A percentile compares a stretch with the other conserved stretches of the same genome.
These are phyloP conservation scores for Hirtodrosophila confusa DNA, from an alignment of 2,888 invertebrate species.

Conservation along the genomic window DNA sequence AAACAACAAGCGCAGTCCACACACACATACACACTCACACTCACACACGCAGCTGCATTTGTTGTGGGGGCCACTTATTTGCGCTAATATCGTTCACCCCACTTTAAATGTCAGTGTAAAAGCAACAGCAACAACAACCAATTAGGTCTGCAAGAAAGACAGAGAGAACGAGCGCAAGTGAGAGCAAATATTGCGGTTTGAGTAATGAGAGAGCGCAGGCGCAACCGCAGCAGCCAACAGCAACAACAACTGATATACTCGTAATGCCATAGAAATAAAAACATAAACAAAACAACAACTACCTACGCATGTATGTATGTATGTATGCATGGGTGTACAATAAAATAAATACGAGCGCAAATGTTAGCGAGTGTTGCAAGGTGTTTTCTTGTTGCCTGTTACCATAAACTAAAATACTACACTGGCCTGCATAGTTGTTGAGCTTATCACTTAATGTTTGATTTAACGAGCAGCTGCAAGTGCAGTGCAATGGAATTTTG, in stretches of 20 bases:
- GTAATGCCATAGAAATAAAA: conserved; percentile 35
- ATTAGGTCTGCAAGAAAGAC: conserved; percentile 50
- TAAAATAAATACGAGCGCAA: conserved; percentile 50
- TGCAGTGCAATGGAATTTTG: not conserved
- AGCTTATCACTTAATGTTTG: conserved; percentile 22
- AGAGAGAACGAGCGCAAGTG: conserved; percentile 6
- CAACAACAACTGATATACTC: conserved; percentile 25
- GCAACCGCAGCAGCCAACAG: conserved; percentile 29
- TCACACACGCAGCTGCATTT: conserved; percentile 63
- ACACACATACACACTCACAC: conserved; percentile 10
- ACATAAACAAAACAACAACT: conserved; percentile 27
- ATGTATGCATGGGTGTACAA: conserved; percentile 27
- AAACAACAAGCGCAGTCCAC: conserved; percentile 16
- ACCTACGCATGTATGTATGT: conserved; percentile 2
- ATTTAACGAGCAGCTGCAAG: conserved; percentile 35
- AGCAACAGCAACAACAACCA: conserved; percentile 50
- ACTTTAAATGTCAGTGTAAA: conserved; percentile 77
- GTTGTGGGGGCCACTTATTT: conserved; percentile 73
- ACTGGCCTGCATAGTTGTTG: conserved; percentile 21
- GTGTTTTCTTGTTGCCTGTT: conserved; percentile 58
- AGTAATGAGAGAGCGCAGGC: conserved; percentile 48
- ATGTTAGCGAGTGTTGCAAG: conserved; percentile 68
- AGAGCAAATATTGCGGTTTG: conserved; percentile 14
- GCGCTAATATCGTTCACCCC: conserved; percentile 80
- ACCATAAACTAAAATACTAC: conserved; percentile 30